Conservation (phyloP, 2,797 vertebrate genomes). For the Liparis tanakae region DNA sequence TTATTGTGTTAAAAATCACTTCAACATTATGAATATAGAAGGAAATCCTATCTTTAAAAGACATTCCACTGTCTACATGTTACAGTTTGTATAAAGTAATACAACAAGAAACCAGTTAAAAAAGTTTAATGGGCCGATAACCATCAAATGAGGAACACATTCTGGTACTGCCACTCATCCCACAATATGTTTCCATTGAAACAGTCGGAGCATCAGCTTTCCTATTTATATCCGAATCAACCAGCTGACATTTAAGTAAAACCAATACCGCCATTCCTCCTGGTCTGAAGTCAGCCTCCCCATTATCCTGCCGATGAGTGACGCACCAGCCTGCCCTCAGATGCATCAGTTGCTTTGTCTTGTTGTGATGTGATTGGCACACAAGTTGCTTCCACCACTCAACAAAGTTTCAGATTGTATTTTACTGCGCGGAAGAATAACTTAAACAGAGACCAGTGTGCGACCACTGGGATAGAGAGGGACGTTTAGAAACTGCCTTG, state of each 20-base stretch:
- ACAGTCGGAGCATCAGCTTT: constrained; percentile 52
- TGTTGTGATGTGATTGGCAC: constrained; percentile 13
- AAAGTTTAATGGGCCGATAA: neutral
- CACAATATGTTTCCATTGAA: neutral
- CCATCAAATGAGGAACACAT: neutral
- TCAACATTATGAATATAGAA: neutral
- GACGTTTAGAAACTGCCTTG: neutral
- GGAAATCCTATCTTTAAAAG: neutral
- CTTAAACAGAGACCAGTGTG: neutral
- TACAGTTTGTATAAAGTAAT: no score
- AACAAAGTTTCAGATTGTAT: constrained; percentile 31
- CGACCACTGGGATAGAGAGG: neutral
- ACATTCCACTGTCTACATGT: neutral
- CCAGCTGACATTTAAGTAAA: constrained; percentile 85
- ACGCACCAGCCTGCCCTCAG: constrained; percentile 63
- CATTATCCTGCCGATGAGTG: constrained; percentile 77
- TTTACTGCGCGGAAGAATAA: constrained; percentile 10
- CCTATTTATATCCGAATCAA: constrained; percentile 83
- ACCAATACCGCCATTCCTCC: constrained; percentile 72
- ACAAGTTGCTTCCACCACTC: constrained; percentile 26
- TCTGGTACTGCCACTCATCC: neutral
- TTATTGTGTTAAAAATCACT: neutral
- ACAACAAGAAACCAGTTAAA: no score
- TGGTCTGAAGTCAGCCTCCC: constrained; percentile 69
- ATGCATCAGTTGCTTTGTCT: constrained; percentile 61